Evolutionary conservation across 2,888 invertebrate species (phyloP).

Genomic region (Habroteleia sp.): DNA sequence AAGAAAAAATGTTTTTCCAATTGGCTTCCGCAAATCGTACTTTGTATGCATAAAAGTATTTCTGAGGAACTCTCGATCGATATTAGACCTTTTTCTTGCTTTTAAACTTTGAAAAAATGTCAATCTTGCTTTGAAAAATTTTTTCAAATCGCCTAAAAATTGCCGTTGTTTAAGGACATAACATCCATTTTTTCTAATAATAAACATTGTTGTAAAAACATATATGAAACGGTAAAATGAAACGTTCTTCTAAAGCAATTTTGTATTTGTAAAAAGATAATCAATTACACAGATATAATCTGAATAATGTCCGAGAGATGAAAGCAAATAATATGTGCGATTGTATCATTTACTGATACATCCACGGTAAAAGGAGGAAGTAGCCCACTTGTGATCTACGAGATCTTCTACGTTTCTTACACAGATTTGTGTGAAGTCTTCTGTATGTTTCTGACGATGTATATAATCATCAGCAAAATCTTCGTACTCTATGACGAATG

Average conservation of each 20-base stretch:
- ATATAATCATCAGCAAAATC: conserved; percentile 46
- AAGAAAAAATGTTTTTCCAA: too few species aligned
- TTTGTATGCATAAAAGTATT: too few species aligned
- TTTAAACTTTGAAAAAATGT: too few species aligned
- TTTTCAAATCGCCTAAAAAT: too few species aligned
- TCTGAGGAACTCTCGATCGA: too few species aligned
- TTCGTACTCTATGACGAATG: conserved; percentile 50
- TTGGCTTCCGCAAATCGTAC: too few species aligned
- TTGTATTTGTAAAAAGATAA: conserved; percentile 17
- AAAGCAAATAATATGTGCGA: conserved; percentile 24
- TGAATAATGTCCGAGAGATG: conserved; percentile 9
- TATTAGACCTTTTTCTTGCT: too few species aligned
- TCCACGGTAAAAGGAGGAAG: conserved; percentile 32
- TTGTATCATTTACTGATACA: conserved; percentile 35
- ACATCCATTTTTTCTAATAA: too few species aligned
- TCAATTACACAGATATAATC: conserved; percentile 41
- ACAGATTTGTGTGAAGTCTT: conserved; percentile 29
- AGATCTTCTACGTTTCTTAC: conserved; percentile 35
- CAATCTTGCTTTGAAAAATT: too few species aligned
- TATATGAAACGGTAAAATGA: conserved; percentile 3
- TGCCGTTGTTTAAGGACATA: too few species aligned
- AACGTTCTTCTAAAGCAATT: not conserved
- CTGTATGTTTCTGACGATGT: conserved; percentile 15
- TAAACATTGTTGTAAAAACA: not conserved
- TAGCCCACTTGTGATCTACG: conserved; percentile 46